Conservation (phyloP, 2,888 invertebrate genomes). For the Amphipyra tragopoginis region DNA sequence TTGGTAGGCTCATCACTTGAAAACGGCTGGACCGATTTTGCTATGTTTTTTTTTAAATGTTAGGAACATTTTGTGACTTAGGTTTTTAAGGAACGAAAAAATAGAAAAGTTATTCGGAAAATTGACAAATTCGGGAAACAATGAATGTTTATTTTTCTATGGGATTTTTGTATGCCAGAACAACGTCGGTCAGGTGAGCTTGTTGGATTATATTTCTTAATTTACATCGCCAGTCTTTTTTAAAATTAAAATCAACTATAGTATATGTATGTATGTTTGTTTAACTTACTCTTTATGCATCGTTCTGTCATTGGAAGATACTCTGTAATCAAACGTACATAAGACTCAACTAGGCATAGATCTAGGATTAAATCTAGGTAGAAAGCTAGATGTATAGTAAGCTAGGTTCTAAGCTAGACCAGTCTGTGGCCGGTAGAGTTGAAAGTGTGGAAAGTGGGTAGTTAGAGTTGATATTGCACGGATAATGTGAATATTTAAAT, state of each 20-base stretch:
- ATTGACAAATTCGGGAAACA: too few species aligned
- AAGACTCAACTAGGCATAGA: slow-evolving; percentile 59
- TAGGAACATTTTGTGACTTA: too few species aligned
- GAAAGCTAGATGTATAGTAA: slow-evolving; percentile 25
- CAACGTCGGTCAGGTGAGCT: too few species aligned
- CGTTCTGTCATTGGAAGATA: slow-evolving; percentile 85
- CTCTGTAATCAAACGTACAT: slow-evolving; percentile 81
- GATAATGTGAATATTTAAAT: not conserved
- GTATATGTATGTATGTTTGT: slow-evolving; percentile 31
- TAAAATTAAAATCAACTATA: slow-evolving; percentile 26
- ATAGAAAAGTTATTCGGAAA: too few species aligned
- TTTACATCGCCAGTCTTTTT: slow-evolving; percentile 9
- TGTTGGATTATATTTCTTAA: too few species aligned
- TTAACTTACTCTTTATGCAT: slow-evolving; percentile 84
- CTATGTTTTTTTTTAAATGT: too few species aligned
- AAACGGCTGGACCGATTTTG: too few species aligned
- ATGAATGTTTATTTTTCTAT: too few species aligned
- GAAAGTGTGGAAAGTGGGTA: slow-evolving; percentile 1
- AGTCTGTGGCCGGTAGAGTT: slow-evolving; percentile 40
- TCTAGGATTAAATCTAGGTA: slow-evolving; percentile 35
- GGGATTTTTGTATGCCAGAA: too few species aligned
- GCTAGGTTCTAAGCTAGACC: slow-evolving; percentile 34
- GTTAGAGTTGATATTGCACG: slow-evolving; percentile 18
- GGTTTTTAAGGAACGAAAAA: too few species aligned
- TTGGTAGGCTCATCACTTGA: too few species aligned